Percentiles rank a stretch among this genome's conserved stretches.
Evolutionary conservation across 2,888 invertebrate genomes (phyloP).

Genomic region (Dryobotodes eremita): DNA sequence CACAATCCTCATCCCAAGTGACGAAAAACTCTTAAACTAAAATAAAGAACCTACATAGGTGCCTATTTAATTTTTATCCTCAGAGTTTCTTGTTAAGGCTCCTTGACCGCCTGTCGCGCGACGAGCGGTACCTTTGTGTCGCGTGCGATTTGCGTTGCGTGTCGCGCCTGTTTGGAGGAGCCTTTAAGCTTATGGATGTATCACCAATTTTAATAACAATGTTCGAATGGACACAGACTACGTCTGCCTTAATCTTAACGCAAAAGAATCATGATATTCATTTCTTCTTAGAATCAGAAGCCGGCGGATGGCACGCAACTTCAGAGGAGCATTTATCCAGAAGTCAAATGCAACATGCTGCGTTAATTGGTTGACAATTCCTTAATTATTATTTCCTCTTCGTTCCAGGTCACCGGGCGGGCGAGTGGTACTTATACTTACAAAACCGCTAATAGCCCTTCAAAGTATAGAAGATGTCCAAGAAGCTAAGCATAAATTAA

Average conservation of each 20-base stretch:
- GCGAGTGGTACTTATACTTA: constrained; percentile 41
- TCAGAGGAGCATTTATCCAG: no score
- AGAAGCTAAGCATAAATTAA: not conserved
- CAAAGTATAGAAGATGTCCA: not conserved
- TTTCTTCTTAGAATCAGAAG: not conserved
- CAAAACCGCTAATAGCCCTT: constrained; percentile 24
- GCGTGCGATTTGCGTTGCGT: no score
- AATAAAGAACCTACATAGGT: not conserved
- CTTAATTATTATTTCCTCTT: not conserved
- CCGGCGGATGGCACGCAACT: no score
- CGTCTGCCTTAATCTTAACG: not conserved
- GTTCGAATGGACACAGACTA: not conserved
- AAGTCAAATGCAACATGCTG: not conserved
- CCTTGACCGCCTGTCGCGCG: no score
- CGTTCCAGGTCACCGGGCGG: constrained; percentile 36
- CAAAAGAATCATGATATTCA: not conserved
- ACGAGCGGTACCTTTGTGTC: no score
- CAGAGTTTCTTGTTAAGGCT: no score
- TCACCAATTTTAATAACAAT: not conserved
- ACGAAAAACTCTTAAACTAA: not conserved
- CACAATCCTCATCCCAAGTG: not conserved
- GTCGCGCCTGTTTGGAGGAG: no score
- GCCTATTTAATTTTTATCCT: no score
- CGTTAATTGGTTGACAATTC: not conserved
- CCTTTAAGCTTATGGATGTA: no score